These are phyloP conservation scores for Plemyria rubiginata DNA, from an alignment of 2,888 invertebrate genomes.

Conservation along the genomic window DNA sequence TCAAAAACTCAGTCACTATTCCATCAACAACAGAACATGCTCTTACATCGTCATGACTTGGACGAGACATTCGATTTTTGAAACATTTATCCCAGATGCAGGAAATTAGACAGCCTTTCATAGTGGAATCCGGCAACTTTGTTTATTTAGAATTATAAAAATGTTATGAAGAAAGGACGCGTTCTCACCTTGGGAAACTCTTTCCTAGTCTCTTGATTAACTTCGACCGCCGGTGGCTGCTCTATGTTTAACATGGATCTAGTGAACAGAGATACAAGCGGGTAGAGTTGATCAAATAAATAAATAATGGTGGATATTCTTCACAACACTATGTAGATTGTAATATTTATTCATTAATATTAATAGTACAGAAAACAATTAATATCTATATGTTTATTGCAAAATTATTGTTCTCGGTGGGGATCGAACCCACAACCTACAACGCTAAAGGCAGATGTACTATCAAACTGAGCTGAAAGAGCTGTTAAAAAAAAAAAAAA, in stretches of 20 bases:
- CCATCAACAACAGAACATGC: slow-evolving; percentile 5
- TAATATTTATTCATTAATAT: no score
- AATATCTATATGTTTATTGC: no score
- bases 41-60: slow-evolving; percentile 12
- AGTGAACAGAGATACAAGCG: slow-evolving; percentile 34
- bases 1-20: not conserved
- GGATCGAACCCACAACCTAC: no score
- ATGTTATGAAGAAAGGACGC: slow-evolving; percentile 24
- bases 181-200: slow-evolving; percentile 69
- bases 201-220: slow-evolving; percentile 62
- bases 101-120: slow-evolving; percentile 23
- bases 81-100: slow-evolving; percentile 24
- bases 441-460: no score
- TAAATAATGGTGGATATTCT: not conserved
- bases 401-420: no score
- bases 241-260: slow-evolving; percentile 80
- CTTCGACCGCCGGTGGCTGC: slow-evolving; percentile 73
- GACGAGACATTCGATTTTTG: slow-evolving; percentile 17
- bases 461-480: no score
- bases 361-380: no score
- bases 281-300: slow-evolving; percentile 16
- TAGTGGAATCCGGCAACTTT: not conserved
- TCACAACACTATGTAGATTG: no score
- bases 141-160: slow-evolving; percentile 8
- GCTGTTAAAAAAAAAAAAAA: no score